These are phyloP conservation scores for Nycticorax nycticorax DNA, from an alignment of 2,113 vertebrate species.

Conservation along the genomic window DNA sequence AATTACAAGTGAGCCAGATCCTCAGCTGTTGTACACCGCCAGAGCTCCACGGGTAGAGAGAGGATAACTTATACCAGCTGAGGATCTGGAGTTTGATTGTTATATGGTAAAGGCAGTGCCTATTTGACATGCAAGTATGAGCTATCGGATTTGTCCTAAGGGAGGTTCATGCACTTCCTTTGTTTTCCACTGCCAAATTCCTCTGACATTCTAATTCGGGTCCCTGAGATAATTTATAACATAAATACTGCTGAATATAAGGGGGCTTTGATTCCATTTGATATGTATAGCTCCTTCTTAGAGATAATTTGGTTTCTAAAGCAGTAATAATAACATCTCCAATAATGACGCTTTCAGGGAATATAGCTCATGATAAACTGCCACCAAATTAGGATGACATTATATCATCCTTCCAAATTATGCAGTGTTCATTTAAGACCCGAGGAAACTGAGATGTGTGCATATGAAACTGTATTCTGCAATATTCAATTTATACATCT, in stretches of 20 bases:
- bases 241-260: slow-evolving; percentile 17
- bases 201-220: slow-evolving; percentile 21
- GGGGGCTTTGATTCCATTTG: not conserved
- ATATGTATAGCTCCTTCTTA: not conserved
- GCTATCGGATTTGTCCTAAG: slow-evolving; percentile 7
- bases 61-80: not conserved
- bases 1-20: not conserved
- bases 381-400: not conserved
- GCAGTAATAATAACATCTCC: not conserved
- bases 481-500: not conserved
- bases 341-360: slow-evolving; percentile 14
- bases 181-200: slow-evolving; percentile 14
- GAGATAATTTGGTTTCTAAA: slow-evolving; percentile 40
- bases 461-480: not conserved
- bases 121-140: not conserved
- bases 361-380: not conserved
- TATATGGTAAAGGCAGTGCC: not conserved
- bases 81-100: not conserved
- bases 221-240: slow-evolving; percentile 20
- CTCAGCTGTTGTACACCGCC: not conserved
- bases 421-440: not conserved
- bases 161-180: not conserved
- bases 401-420: slow-evolving; percentile 1
- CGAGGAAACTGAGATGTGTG: not conserved
- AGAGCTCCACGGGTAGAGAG: not conserved